Percentiles rank a stretch among this genome's conserved stretches.
These are phyloP conservation scores for Tarsius wallacei DNA, from an alignment of 2,797 vertebrate genomes.

Conservation along the genomic window DNA sequence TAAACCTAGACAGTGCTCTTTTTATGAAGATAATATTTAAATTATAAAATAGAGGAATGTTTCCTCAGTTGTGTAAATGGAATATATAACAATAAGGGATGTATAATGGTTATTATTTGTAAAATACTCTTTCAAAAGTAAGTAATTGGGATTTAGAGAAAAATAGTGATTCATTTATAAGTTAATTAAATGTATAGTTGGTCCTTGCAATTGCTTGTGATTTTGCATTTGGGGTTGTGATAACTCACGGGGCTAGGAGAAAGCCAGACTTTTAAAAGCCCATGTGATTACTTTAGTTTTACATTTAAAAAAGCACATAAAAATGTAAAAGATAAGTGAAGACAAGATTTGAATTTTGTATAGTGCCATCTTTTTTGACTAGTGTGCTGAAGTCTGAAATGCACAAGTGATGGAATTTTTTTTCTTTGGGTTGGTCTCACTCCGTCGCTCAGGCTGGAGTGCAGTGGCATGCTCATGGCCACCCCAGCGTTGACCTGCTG, in stretches of 20 bases:
- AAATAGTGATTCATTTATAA: constrained; percentile 3
- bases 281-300: neutral
- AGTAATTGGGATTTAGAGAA: constrained; percentile 53
- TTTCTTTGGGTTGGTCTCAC: too few species aligned
- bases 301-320: constrained; percentile 12
- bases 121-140: constrained; percentile 8
- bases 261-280: neutral
- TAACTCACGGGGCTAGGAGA: neutral
- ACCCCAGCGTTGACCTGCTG: too few species aligned
- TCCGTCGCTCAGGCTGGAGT: too few species aligned
- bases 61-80: neutral
- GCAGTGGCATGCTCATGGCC: too few species aligned
- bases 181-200: neutral
- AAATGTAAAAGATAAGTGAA: neutral
- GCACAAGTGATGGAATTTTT: constrained; percentile 41
- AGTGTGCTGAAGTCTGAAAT: neutral
- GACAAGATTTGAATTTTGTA: constrained; percentile 58
- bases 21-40: neutral
- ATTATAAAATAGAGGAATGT: neutral
- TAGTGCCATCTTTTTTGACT: neutral
- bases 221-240: neutral
- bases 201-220: neutral
- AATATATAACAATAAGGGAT: neutral
- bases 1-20: neutral
- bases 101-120: neutral